Conservation (phyloP, 2,113 vertebrate genomes). For the human (Homo sapiens) region DNA sequence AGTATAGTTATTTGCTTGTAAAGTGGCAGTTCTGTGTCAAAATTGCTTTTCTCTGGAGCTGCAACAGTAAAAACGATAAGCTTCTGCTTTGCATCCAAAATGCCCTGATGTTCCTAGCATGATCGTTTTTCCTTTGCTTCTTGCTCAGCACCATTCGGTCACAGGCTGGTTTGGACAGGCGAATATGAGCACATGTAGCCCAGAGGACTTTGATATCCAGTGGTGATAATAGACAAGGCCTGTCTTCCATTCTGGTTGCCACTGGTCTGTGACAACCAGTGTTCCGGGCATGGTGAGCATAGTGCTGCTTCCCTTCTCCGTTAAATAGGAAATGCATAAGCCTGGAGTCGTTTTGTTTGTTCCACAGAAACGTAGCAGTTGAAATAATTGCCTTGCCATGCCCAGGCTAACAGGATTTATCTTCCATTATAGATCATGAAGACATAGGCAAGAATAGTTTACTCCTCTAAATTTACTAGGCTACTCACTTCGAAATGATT, state of each 20-base stretch:
- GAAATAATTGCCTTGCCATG: slow-evolving; percentile 49
- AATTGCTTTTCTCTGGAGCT: slow-evolving; percentile 94
- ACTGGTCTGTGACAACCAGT: background rate
- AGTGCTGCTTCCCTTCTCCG: background rate
- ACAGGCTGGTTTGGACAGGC: slow-evolving; percentile 53
- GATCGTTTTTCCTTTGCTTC: slow-evolving; percentile 74
- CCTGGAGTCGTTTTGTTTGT: slow-evolving; percentile 46
- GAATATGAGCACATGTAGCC: background rate
- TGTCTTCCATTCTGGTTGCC: background rate
- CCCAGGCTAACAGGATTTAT: slow-evolving; percentile 49
- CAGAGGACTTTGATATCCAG: background rate
- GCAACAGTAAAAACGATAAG: slow-evolving; percentile 93
- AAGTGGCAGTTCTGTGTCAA: slow-evolving; percentile 92
- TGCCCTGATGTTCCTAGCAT: slow-evolving; percentile 82
- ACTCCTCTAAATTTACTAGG: slow-evolving; percentile 14
- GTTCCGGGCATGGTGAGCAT: background rate
- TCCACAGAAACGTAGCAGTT: slow-evolving; percentile 34
- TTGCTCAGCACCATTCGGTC: slow-evolving; percentile 57
- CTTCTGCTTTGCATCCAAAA: slow-evolving; percentile 89
- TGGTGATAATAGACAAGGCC: background rate
- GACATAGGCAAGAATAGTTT: slow-evolving; percentile 14
- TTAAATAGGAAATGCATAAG: slow-evolving; percentile 18
- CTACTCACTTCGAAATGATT: background rate
- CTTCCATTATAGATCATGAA: slow-evolving; percentile 55
- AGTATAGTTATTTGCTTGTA: slow-evolving; percentile 94